Evolutionary conservation across 2,888 invertebrate species (phyloP).

Genomic region (Mythimna lalbum): DNA sequence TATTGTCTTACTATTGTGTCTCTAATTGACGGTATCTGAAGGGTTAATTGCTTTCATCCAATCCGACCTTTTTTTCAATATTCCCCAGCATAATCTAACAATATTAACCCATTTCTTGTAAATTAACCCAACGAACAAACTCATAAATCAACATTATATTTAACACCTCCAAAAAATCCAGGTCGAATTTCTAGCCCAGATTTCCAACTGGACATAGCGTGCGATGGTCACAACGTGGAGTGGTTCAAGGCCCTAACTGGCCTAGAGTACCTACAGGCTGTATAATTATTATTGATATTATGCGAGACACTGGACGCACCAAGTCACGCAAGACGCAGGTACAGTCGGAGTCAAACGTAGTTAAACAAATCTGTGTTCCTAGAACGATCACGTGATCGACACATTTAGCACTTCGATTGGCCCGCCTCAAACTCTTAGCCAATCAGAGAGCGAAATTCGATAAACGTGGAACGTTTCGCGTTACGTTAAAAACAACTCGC

Average conservation of each 20-base stretch:
- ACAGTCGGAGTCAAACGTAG: neutral
- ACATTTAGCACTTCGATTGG: no score
- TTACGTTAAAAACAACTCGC: no score
- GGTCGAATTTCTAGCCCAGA: slow-evolving; percentile 36
- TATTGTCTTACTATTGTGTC: no score
- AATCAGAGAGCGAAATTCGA: no score
- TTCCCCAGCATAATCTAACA: neutral
- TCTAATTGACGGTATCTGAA: no score
- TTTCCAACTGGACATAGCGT: slow-evolving; percentile 45
- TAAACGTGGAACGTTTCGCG: no score
- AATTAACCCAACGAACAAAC: slow-evolving; percentile 2
- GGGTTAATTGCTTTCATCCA: neutral
- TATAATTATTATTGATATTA: slow-evolving; percentile 44
- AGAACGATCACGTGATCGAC: no score
- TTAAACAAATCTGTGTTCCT: neutral
- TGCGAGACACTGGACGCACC: slow-evolving; percentile 36
- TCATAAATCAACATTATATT: slow-evolving; percentile 21
- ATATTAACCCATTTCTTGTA: neutral
- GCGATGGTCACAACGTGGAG: slow-evolving; percentile 17
- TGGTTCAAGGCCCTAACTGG: slow-evolving; percentile 55
- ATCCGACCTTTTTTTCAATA: neutral
- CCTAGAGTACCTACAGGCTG: slow-evolving; percentile 3
- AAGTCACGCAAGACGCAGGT: slow-evolving; percentile 45
- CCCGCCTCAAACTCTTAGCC: no score
- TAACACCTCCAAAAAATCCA: slow-evolving; percentile 38